A percentile compares a stretch with the other conserved stretches of the same genome.
These are phyloP conservation scores for Chondrosia reniformis DNA, from an alignment of 37 sponge, comb jelly and placozoan genomes.

Conservation along the genomic window DNA sequence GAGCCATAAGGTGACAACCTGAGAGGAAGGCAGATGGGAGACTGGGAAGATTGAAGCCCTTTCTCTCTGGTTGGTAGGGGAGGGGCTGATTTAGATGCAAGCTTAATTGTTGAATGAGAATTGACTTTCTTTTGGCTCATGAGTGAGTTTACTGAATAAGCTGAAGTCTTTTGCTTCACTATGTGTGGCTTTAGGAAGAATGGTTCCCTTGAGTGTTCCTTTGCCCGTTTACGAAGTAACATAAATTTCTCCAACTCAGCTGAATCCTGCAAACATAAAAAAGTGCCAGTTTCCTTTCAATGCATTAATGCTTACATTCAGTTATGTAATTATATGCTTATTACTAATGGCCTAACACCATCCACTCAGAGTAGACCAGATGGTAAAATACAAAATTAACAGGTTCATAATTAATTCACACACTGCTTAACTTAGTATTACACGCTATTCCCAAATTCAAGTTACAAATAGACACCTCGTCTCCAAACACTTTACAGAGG, in stretches of 20 bases:
- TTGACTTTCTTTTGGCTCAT: no score
- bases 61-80: background rate
- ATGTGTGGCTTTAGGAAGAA: conserved; percentile 17
- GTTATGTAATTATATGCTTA: background rate
- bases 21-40: background rate
- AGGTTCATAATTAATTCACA: no score
- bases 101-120: background rate
- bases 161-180: background rate
- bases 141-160: conserved; percentile 1
- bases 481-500: no score
- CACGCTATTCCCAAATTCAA: no score
- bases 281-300: no score
- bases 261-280: background rate
- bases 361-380: no score
- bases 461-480: no score
- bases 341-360: background rate
- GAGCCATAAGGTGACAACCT: background rate
- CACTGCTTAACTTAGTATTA: no score
- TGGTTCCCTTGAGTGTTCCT: background rate
- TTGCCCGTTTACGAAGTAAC: background rate
- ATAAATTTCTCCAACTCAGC: background rate
- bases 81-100: background rate
- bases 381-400: no score
- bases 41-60: background rate
- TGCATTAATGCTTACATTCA: background rate